These are phyloP conservation scores for Sebastes kiyomatsui DNA, from an alignment of 2,797 vertebrate species.

Conservation along the genomic window DNA sequence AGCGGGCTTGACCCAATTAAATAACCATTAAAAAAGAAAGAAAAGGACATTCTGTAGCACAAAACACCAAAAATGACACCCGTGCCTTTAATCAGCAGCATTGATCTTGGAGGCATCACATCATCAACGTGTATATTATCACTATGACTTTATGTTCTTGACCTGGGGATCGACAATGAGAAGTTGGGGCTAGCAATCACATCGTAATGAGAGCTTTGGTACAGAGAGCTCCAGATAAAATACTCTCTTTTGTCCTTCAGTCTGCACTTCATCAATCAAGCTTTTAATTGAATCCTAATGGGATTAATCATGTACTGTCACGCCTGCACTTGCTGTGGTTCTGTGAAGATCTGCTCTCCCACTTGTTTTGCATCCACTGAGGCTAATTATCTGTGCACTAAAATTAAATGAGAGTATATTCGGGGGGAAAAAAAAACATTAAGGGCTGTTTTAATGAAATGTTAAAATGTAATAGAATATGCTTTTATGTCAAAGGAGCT, in stretches of 20 bases:
- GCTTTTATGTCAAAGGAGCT: neutral
- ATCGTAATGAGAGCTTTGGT: slow-evolving; percentile 26
- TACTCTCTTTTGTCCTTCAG: slow-evolving; percentile 54
- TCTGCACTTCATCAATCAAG: slow-evolving; percentile 65
- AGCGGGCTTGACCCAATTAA: slow-evolving; percentile 32
- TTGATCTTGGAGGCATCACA: neutral
- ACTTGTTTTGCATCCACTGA: slow-evolving; percentile 50
- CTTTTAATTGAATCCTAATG: slow-evolving; percentile 75
- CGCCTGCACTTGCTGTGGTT: slow-evolving; percentile 50
- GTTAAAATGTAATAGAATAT: slow-evolving; percentile 19
- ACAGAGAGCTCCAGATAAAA: slow-evolving; percentile 53
- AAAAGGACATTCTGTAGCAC: neutral
- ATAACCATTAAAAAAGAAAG: neutral
- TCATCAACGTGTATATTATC: neutral
- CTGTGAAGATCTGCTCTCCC: slow-evolving; percentile 48
- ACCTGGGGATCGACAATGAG: neutral
- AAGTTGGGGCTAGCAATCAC: neutral
- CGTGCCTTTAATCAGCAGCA: neutral
- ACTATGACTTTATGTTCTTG: neutral
- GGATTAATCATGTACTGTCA: slow-evolving; percentile 71
- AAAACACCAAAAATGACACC: neutral
- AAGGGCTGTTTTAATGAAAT: slow-evolving; percentile 34
- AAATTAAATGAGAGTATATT: slow-evolving; percentile 33
- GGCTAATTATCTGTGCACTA: slow-evolving; percentile 42
- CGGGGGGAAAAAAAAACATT: slow-evolving; percentile 7